Base-by-base conservation (phyloP, 2,888 invertebrate species). In the Caradrina kadenii region DNA sequence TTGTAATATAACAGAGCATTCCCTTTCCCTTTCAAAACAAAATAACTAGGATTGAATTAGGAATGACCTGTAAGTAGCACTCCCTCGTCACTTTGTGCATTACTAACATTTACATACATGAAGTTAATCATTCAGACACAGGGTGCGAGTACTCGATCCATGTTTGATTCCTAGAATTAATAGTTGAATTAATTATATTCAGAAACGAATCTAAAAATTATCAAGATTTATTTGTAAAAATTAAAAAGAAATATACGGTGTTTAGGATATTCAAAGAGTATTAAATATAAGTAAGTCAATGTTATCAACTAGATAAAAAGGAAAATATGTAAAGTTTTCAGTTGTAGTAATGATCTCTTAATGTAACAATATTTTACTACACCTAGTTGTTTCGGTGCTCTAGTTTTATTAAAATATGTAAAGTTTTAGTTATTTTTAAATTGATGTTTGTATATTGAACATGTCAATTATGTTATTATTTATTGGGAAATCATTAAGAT, bases 341-440 rank as follows among this genome's bases (percentile, higher is more conserved):
- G 85, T 84, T 84, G 85, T 84, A 81, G 81, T 79, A 72, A 82
- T 79, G 84, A 84, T 84, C 84, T 84, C 83, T 74, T 85, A 75
- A 81, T 79, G 83, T 86, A 88, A 81, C 84, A 84, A 86, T 88
- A 85, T 87, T 87, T 83, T 70, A 80, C 76, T 83, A 83, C 74
- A 71, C 74, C 77, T 79, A 81, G 84, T 86, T 83, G 80, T 83
- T 85, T 81, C 76, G 88, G 88, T 88, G 88, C 88, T 88, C 84
- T 87, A 82, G 80, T 76, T 86, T 81, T 75, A 76, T 75, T 70
- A 45, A 67, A 76, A 63, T 73, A 69, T 70, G 39, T 78, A 73
- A 74, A 56, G 52, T 66, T 73, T 80, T 79, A 60, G 67, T 76
- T 82, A 79, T 74, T 84, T 77, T 80, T 76, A 58, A 80, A 76